Evolutionary conservation across 2,888 invertebrate genomes (phyloP).

Genomic region (Pterobdella sp.): DNA sequence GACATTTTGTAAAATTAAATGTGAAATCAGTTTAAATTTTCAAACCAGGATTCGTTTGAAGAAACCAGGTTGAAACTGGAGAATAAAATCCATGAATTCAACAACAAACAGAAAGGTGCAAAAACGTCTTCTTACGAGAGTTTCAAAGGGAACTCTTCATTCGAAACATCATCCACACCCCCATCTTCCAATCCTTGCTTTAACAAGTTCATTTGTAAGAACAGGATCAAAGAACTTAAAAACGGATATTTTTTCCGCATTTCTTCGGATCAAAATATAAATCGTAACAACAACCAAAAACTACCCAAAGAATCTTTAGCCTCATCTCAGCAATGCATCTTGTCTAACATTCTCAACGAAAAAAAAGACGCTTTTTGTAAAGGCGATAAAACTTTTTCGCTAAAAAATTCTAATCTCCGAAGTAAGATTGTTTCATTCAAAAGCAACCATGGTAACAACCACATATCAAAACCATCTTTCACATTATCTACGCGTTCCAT

Average conservation of each 20-base stretch:
- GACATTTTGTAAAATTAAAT: no score
- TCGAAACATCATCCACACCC: not conserved
- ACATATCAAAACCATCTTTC: no score
- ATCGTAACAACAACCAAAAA: not conserved
- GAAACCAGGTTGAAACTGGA: no score
- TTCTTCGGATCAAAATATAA: not conserved
- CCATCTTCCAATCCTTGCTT: not conserved
- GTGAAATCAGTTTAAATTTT: no score
- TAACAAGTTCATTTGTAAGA: not conserved
- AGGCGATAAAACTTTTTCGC: not conserved
- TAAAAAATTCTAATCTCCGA: no score
- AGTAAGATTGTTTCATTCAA: no score
- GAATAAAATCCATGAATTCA: no score
- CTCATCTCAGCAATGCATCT: not conserved
- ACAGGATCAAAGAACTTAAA: not conserved
- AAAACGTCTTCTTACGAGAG: not conserved
- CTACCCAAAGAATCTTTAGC: not conserved
- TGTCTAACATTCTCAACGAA: not conserved
- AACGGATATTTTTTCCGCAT: not conserved
- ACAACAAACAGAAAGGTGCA: constrained; percentile 2
- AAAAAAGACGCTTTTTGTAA: not conserved
- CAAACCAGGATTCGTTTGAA: no score
- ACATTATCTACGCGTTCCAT: no score
- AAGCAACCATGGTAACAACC: no score
- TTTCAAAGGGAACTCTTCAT: not conserved